Percentiles rank a stretch among this genome's conserved stretches.
Evolutionary conservation across 2,113 vertebrate species (phyloP).

Genomic region (Passer domesticus): DNA sequence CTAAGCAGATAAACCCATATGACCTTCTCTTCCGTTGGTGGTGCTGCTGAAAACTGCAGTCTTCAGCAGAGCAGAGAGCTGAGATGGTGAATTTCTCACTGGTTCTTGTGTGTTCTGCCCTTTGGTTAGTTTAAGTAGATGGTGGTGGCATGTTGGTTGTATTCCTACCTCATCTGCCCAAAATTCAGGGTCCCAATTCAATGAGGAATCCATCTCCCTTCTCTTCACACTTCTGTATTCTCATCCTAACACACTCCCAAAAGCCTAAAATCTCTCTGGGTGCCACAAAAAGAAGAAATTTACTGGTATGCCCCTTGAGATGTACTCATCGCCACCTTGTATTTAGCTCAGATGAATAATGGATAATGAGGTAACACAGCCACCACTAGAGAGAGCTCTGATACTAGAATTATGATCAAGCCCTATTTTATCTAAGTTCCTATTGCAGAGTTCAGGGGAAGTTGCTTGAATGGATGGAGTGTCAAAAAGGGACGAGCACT

Average conservation of each 20-base stretch:
- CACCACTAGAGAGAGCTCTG: conserved; percentile 63
- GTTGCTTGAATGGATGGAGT: not conserved
- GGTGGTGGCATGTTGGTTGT: not conserved
- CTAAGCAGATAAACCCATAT: not conserved
- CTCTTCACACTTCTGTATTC: not conserved
- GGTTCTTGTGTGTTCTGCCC: not conserved
- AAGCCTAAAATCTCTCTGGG: not conserved
- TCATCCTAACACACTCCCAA: not conserved
- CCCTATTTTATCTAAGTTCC: not conserved
- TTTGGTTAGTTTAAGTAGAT: not conserved
- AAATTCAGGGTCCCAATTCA: not conserved
- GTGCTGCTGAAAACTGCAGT: not conserved
- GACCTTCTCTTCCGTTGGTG: not conserved
- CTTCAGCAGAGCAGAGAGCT: not conserved
- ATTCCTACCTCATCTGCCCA: not conserved
- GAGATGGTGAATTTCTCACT: not conserved
- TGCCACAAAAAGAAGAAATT: not conserved
- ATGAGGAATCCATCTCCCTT: not conserved
- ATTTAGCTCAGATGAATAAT: not conserved
- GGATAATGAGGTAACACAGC: not conserved
- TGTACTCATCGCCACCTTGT: accelerated
- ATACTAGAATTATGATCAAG: conserved; percentile 32
- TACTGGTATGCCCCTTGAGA: not conserved
- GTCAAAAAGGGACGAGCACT: not conserved
- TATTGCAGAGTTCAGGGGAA: not conserved